Evolutionary conservation across 2,888 invertebrate species (phyloP).

Genomic region (Tenthredo scrophulariae): DNA sequence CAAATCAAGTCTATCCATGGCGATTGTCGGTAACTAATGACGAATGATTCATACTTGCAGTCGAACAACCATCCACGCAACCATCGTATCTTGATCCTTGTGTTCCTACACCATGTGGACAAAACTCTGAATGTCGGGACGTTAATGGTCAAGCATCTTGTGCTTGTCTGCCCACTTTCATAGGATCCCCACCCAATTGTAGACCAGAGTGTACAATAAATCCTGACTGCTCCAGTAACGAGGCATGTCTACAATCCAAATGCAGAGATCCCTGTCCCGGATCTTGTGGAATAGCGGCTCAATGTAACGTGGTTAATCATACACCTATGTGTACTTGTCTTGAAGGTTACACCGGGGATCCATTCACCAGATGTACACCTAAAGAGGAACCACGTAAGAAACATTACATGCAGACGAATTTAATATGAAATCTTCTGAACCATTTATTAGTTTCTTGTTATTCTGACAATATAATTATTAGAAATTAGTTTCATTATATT

Average conservation of each 20-base stretch:
- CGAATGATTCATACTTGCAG: constrained; percentile 55
- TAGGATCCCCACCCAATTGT: constrained; percentile 78
- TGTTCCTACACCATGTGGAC: constrained; percentile 83
- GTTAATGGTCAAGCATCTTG: constrained; percentile 76
- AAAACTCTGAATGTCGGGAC: constrained; percentile 76
- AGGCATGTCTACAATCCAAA: constrained; percentile 76
- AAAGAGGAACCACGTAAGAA: constrained; percentile 78
- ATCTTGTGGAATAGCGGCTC: constrained; percentile 79
- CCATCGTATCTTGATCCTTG: constrained; percentile 80
- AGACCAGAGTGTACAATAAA: constrained; percentile 79
- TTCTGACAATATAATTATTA: not conserved
- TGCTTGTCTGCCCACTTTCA: constrained; percentile 76
- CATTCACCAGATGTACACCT: constrained; percentile 85
- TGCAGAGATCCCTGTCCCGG: constrained; percentile 79
- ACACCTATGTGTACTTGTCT: constrained; percentile 80
- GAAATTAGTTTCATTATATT: not conserved
- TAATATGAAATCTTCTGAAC: not conserved
- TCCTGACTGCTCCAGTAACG: constrained; percentile 78
- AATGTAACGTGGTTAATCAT: constrained; percentile 77
- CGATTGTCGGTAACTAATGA: not conserved
- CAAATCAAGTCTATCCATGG: not conserved
- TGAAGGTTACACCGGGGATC: constrained; percentile 85
- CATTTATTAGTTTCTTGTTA: not conserved
- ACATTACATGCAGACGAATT: constrained; percentile 61
- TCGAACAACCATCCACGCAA: constrained; percentile 69